A percentile compares a stretch with the other conserved stretches of the same genome.
Conservation (phyloP, 2,113 vertebrate genomes). For the Calypte anna region DNA sequence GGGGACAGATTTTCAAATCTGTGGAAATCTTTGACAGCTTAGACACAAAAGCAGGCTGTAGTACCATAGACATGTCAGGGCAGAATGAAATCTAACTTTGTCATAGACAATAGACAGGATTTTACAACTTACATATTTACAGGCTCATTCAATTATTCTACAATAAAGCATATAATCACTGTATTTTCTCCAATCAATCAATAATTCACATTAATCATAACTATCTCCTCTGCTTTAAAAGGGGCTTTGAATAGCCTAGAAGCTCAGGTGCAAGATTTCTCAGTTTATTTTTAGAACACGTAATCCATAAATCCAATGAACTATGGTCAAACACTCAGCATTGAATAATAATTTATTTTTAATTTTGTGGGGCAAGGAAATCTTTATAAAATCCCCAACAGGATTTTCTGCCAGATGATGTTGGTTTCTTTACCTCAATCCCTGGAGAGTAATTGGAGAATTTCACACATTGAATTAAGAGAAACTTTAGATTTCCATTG, state of each 20-base stretch:
- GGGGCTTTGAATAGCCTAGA: not conserved
- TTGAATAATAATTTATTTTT: not conserved
- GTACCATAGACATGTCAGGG: not conserved
- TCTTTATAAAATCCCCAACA: not conserved
- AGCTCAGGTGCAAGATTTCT: not conserved
- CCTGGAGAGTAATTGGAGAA: not conserved
- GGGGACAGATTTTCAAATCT: conserved; percentile 70
- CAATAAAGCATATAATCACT: not conserved
- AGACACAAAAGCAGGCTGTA: not conserved
- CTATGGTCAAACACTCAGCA: not conserved
- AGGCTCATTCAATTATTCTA: not conserved
- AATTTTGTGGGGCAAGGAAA: not conserved
- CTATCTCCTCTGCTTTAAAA: not conserved
- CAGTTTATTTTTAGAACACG: not conserved
- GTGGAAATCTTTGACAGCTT: conserved; percentile 66
- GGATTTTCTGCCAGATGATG: not conserved
- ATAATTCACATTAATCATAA: not conserved
- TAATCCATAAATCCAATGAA: not conserved
- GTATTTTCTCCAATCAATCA: conserved; percentile 13
- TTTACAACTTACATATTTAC: not conserved
- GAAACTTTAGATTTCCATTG: not conserved
- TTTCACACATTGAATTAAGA: not conserved
- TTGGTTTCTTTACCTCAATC: not conserved
- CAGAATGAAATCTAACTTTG: not conserved
- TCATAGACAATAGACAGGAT: not conserved